phyloP scores from a whole-genome alignment of 2,113 vertebrate species.

The Todiramphus saurophagus region DNA sequence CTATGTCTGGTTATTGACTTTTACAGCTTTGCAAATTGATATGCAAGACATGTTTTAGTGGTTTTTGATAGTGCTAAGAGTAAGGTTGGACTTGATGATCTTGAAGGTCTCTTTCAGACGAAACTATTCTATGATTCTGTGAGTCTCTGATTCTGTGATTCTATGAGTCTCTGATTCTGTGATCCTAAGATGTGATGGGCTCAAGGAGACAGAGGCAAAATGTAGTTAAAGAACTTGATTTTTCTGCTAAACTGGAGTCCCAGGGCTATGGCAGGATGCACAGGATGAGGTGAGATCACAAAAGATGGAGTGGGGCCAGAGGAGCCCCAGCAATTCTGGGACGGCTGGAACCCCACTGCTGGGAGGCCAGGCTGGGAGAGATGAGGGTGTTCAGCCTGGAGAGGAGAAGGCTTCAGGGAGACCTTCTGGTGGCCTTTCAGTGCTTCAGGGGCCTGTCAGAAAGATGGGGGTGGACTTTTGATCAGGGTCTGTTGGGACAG shows the following conservation, averaged over 20 bases:
- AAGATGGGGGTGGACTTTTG: not conserved
- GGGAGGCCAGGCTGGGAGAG: not conserved
- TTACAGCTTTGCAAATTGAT: not conserved
- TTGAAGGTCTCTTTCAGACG: too few species aligned
- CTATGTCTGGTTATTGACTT: not conserved
- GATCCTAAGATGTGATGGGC: not conserved
- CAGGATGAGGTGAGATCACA: fast-evolving
- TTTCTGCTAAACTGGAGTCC: not conserved
- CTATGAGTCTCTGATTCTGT: too few species aligned
- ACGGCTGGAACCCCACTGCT: not conserved
- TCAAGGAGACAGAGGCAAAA: not conserved
- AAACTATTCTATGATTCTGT: too few species aligned
- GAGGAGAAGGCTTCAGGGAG: not conserved
- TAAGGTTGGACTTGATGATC: too few species aligned
- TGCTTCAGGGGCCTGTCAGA: not conserved
- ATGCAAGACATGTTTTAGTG: not conserved
- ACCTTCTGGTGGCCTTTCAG: not conserved
- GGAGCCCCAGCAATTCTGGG: not conserved
- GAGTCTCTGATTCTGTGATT: too few species aligned
- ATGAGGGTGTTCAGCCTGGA: not conserved
- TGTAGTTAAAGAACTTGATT: not conserved
- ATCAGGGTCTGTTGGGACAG: not conserved
- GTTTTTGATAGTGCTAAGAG: too few species aligned
- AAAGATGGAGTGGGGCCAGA: not conserved
- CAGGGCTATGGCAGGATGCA: not conserved